A percentile compares a stretch with the other conserved stretches of the same genome.
These are phyloP conservation scores for Tachina fera DNA, from an alignment of 2,888 invertebrate genomes.

Conservation along the genomic window DNA sequence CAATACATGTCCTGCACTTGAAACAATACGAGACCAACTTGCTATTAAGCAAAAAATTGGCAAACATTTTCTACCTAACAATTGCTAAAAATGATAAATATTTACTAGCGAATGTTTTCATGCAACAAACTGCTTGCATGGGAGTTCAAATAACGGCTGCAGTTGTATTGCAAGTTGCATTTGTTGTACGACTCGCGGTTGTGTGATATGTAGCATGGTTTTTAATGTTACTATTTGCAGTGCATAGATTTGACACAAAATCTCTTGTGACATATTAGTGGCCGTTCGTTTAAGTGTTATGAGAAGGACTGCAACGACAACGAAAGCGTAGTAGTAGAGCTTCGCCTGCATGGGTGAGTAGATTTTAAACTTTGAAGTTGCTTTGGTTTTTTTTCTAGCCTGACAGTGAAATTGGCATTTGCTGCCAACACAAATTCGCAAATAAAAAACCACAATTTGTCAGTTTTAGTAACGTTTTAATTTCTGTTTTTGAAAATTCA, in stretches of 20 bases:
- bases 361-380: constrained; percentile 1
- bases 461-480: constrained; percentile 22
- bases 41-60: constrained; percentile 46
- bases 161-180: background rate
- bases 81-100: constrained; percentile 41
- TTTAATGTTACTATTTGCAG: constrained; percentile 44
- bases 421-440: constrained; percentile 8
- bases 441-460: background rate
- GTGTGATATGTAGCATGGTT: constrained; percentile 40
- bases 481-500: constrained; percentile 18
- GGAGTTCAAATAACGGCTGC: constrained; percentile 27
- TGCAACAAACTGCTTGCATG: constrained; percentile 39
- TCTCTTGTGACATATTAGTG: constrained; percentile 50
- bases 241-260: constrained; percentile 60
- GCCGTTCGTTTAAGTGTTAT: constrained; percentile 14
- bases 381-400: background rate
- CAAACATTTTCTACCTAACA: constrained; percentile 40
- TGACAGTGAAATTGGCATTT: constrained; percentile 12
- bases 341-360: constrained; percentile 7
- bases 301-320: background rate
- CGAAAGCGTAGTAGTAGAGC: background rate
- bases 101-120: constrained; percentile 35
- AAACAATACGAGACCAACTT: constrained; percentile 16
- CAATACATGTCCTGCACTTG: background rate
- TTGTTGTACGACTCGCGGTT: constrained; percentile 16